Evolutionary conservation across 2,888 invertebrate species (phyloP).

Genomic region (Syrphus vitripennis): DNA sequence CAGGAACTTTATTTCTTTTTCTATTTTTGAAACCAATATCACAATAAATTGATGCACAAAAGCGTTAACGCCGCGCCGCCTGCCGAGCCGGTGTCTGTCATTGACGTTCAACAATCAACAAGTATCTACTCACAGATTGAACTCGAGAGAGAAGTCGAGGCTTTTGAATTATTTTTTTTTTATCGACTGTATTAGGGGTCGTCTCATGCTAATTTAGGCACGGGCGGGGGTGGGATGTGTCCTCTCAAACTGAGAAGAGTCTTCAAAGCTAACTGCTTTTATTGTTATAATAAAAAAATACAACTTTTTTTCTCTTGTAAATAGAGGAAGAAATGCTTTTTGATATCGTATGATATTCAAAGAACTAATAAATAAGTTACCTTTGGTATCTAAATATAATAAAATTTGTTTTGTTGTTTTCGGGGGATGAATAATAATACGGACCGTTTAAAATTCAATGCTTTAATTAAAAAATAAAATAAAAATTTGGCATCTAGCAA

Average conservation of each 20-base stretch:
- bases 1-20: background rate
- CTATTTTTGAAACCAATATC: constrained; percentile 13
- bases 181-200: background rate
- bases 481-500: too few species aligned
- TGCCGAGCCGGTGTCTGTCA: constrained; percentile 20
- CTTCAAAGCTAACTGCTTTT: background rate
- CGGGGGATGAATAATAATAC: too few species aligned
- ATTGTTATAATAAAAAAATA: background rate
- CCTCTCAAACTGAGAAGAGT: background rate
- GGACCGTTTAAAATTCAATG: too few species aligned
- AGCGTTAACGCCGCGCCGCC: background rate
- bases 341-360: background rate
- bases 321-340: background rate
- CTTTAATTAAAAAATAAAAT: too few species aligned
- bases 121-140: constrained; percentile 30
- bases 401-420: too few species aligned
- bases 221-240: background rate
- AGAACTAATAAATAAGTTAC: too few species aligned
- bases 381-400: too few species aligned
- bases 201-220: constrained; percentile 12
- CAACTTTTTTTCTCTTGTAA: background rate
- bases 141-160: constrained; percentile 15
- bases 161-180: background rate
- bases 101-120: constrained; percentile 47
- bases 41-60: constrained; percentile 51